These are phyloP conservation scores for Phyllotreta striolata DNA, from an alignment of 2,888 invertebrate species.

Conservation along the genomic window DNA sequence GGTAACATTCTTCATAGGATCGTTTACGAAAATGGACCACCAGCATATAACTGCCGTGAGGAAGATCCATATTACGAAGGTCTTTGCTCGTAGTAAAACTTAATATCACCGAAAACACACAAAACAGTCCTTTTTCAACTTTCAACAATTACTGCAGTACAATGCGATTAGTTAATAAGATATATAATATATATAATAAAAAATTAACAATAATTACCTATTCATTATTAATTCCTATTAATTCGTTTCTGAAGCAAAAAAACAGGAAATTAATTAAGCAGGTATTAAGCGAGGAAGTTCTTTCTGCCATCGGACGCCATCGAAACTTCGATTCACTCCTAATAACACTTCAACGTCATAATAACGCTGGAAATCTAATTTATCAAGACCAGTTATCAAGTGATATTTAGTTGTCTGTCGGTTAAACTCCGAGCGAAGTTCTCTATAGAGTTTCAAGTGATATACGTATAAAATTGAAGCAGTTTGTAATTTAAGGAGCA, in stretches of 20 bases:
- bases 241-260: too few species aligned
- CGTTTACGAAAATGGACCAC: constrained; percentile 53
- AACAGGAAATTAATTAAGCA: too few species aligned
- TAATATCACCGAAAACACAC: too few species aligned
- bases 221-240: too few species aligned
- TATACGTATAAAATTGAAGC: constrained; percentile 9
- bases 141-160: too few species aligned
- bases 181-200: too few species aligned
- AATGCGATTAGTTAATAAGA: too few species aligned
- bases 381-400: constrained; percentile 17
- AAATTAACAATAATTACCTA: too few species aligned
- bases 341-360: constrained; percentile 19
- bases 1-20: constrained; percentile 55
- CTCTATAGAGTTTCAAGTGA: constrained; percentile 9
- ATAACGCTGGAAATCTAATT: constrained; percentile 18
- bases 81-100: too few species aligned
- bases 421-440: constrained; percentile 9
- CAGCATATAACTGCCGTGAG: constrained; percentile 50
- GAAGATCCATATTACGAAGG: constrained; percentile 47
- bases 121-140: too few species aligned
- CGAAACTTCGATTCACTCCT: constrained; percentile 15
- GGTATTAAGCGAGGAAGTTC: too few species aligned
- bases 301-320: constrained; percentile 1
- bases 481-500: constrained; percentile 10
- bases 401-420: constrained; percentile 17